phyloP scores from a whole-genome alignment of 2,888 invertebrate genomes.

The Alitta virens region DNA sequence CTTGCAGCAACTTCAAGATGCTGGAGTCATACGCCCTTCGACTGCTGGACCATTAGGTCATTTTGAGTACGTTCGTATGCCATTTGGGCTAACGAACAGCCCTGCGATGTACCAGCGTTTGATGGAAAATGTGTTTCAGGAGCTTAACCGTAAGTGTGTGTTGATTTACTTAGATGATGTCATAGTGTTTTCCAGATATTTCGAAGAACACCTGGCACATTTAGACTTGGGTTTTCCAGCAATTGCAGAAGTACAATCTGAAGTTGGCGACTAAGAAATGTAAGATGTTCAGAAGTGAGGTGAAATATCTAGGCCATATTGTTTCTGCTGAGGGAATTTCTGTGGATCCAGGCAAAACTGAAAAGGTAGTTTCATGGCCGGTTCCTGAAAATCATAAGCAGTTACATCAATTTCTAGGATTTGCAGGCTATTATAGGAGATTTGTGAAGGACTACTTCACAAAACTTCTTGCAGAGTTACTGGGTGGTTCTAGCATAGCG shows the following conservation, averaged over 20 bases:
- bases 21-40: neutral
- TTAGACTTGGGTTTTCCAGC: constrained; percentile 18
- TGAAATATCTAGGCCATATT: constrained; percentile 8
- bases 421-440: constrained; percentile 1
- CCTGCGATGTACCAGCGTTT: neutral
- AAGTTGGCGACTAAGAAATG: constrained; percentile 23
- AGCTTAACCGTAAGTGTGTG: neutral
- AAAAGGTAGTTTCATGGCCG: neutral
- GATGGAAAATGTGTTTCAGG: constrained; percentile 9
- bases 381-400: neutral
- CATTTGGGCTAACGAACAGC: neutral
- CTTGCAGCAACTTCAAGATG: neutral
- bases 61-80: neutral
- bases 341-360: neutral
- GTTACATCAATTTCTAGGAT: constrained; percentile 5
- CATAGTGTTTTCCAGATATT: constrained; percentile 23
- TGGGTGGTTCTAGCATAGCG: neutral
- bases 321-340: constrained; percentile 2
- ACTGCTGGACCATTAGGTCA: neutral
- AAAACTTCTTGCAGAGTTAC: constrained; percentile 3
- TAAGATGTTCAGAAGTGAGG: neutral
- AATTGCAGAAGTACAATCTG: constrained; percentile 15
- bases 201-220: constrained; percentile 23
- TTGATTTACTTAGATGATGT: constrained; percentile 29
- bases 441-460: constrained; percentile 14